Conservation (phyloP, 2,888 invertebrate genomes). For the Rhimphoctona megacephalus region DNA sequence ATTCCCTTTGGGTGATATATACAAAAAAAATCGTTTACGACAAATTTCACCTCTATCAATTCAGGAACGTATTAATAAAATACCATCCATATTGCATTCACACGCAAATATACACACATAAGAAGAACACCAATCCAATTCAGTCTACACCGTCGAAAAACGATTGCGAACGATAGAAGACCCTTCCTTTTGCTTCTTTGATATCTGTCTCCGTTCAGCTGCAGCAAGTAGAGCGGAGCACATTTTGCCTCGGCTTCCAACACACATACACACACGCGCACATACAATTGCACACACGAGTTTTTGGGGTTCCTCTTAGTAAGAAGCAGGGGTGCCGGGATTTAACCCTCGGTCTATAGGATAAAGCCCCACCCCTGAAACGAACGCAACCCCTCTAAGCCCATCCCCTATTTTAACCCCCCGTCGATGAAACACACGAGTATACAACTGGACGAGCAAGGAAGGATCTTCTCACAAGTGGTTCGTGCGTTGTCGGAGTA, state of each 20-base stretch:
- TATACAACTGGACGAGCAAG: conserved; percentile 55
- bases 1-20: conserved; percentile 43
- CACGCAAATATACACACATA: conserved; percentile 13
- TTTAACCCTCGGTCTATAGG: conserved; percentile 65
- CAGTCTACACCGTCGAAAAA: conserved; percentile 45
- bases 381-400: conserved; percentile 65
- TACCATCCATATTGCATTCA: conserved; percentile 53
- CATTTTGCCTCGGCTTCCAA: conserved; percentile 39
- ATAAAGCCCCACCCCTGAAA: conserved; percentile 80
- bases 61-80: conserved; percentile 65
- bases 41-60: conserved; percentile 63
- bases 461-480: conserved; percentile 63
- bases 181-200: conserved; percentile 33
- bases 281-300: background rate
- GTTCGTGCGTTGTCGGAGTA: conserved; percentile 66
- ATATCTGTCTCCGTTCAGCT: conserved; percentile 9
- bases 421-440: conserved; percentile 70
- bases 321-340: conserved; percentile 62
- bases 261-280: conserved; percentile 14
- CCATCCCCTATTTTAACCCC: conserved; percentile 75
- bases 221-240: conserved; percentile 50
- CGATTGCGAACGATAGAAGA: conserved; percentile 40
- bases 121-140: conserved; percentile 36
- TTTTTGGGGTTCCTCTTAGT: conserved; percentile 44
- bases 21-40: conserved; percentile 49